These are phyloP conservation scores for Cataglyphis albicans DNA, from an alignment of 2,888 invertebrate species.

Conservation along the genomic window DNA sequence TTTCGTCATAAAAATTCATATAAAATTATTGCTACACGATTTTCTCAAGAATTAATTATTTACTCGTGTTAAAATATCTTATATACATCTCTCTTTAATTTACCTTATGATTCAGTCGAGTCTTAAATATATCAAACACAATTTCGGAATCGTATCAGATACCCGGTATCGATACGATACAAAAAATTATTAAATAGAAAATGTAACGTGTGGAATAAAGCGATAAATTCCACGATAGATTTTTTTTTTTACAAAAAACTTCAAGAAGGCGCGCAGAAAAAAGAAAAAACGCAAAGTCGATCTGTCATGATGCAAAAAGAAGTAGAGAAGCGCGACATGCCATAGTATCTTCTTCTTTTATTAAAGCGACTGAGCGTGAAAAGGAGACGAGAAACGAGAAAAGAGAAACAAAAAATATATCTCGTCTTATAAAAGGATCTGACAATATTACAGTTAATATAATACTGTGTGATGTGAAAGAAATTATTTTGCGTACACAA, in stretches of 20 bases:
- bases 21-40: not conserved
- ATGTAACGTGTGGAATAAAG: constrained; percentile 5
- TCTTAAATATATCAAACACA: constrained; percentile 14
- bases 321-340: not conserved
- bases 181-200: constrained; percentile 26
- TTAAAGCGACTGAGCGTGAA: constrained; percentile 48
- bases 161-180: not conserved
- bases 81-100: not conserved
- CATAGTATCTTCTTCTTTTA: constrained; percentile 13
- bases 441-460: constrained; percentile 18
- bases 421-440: constrained; percentile 4
- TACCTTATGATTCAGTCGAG: constrained; percentile 40
- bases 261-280: constrained; percentile 28
- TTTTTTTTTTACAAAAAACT: constrained; percentile 22
- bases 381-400: not conserved
- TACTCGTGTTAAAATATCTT: constrained; percentile 20
- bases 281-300: constrained; percentile 26
- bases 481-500: not conserved
- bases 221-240: constrained; percentile 21
- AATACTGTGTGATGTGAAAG: not conserved
- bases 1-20: not conserved
- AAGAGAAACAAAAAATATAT: not conserved
- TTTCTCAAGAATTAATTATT: constrained; percentile 18
- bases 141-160: constrained; percentile 9
- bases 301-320: not conserved